Base-by-base conservation (phyloP, 2,888 invertebrate genomes). In the Ophion ventricosus region DNA sequence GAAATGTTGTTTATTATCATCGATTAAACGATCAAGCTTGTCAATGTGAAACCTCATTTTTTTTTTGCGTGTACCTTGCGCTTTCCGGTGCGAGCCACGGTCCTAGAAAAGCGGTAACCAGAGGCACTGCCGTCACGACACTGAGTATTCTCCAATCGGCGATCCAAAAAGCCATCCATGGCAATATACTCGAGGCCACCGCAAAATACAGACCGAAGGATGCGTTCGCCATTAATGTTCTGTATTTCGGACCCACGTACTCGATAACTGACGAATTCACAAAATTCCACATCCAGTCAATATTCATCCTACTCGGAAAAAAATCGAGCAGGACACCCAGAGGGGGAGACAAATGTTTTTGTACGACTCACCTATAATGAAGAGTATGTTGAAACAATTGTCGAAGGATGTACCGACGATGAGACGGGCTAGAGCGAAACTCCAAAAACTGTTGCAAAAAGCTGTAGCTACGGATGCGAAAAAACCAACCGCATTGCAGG, bases 381-480 rank as follows among this genome's bases (percentile, higher is more conserved):
- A 98, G 96, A 98, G 97, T 96, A 98, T 97, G 61, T 97, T 98
- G 92, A 97, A 98, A 90, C 97, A 97, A 93, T 97, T 98, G 92
- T 98, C 98, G 90, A 97, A 98, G 0, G 97, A 97, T 90, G 98
- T 95, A 5, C 98, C 98, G 2, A 98, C 97, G 66, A 98, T 94
- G 93, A 98, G 96, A 78, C 98, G 94, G 91, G 97, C 97, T 0
- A 97, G 90, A 14, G 96, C 96, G 93, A 98, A 98, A 0, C 96
- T 94, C 96, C 96, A 96, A 92, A 98, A 97, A 67, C 95, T 96
- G 84, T 94, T 94, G 89, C 96, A 95, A 92, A 96, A 97, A 0
- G 97, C 96, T 0, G 98, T 97, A 0, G 95, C 96, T 2, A 97
- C 94, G 0, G 98, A 96, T 1, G 95, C 95, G 40, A 95, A 89